Evolutionary conservation across 2,888 invertebrate species (phyloP), one percentile per base, ranked within the genome.

Genomic region (Acleris sparsana): DNA sequence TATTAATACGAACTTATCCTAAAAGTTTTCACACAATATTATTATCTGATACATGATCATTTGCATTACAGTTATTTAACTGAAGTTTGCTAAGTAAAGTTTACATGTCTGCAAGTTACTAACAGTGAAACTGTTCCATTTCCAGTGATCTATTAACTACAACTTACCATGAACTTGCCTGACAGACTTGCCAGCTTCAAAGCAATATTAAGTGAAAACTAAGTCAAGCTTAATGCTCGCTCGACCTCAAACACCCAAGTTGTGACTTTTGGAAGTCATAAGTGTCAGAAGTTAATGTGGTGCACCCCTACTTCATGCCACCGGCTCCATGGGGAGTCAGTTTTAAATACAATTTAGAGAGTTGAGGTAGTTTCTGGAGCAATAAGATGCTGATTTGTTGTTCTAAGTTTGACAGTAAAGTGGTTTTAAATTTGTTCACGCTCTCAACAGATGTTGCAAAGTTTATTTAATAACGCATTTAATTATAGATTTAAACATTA

Each of bases 271-370:
- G 73, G 70, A 78, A 78, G 76, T 80, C 73, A 74, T 76, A 82
- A 77, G 77, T 80, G 84, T 80, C 77, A 73, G 76, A 77, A 73
- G 78, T 79, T 73, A 77, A 74, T 73, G 77, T 68, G 76, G 78
- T 74, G 73, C 55, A 66, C 73, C 75, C 72, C 72, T 71, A 71
- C 55, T 57, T 44, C 46, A 59, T 62, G 70, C 52, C 63, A 53
- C 3, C 22, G 49, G 18, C 53, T 49, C 59, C 48, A 3, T 3
- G 22, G 5, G 49, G 48, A 11, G 65, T 17, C 53, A 53, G 48
- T 55, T 64, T 39, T 55, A 46, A 13, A 25, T 22, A 51, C 44
- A 44, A 65, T 60, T 60, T 29, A 65, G 43, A 39, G 20, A 20
- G 46, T 17, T 29, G 53, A n/a, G 59, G 65, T 48, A 49, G 29